Base-by-base conservation (phyloP, 2,113 vertebrate species). In the Trichomycterus rosablanca region DNA sequence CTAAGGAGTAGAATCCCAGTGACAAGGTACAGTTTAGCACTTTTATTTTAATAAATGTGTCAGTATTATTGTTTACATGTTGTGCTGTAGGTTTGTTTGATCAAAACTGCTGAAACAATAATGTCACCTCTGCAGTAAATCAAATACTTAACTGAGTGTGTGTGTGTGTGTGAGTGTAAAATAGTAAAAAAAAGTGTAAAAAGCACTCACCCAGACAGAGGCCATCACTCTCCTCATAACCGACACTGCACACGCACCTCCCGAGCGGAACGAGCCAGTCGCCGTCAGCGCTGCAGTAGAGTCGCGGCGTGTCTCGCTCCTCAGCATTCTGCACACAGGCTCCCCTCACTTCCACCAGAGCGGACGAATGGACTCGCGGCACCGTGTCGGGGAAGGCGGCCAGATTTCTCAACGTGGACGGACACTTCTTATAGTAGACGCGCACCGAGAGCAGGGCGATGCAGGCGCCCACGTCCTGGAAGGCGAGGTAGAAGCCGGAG, bases 181-280 rank as follows among this genome's bases (percentile, higher is more conserved):
- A n/a, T n/a, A n/a, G n/a, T n/a, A n/a, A n/a, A n/a, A n/a, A n/a
- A n/a, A n/a, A n/a, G n/a, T 34, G 7, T 50, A 49, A 68, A 60
- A 51, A 53, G 15, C 18, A 61, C 93, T 95, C 82, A 99, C 96
- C 92, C 1, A 83, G 86, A 68, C 96, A 99, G 76, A 90, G 87
- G n/a, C 89, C 93, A 3, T 95, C 92, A 26, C 81, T 78, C 80
- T 99, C 94, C 81, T 98, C 95, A 15, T 94, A 93, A 4, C 94
- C 94, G 11, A 89, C 78, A 40, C 86, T 95, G 77, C 96, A 99
- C 74, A 99, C 91, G 52, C 96, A 99, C 12, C 88, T 86, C 30
- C 96, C 96, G 43, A 99, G 87, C 15, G 96, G 96, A n/a, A 99
- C 96, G 64, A 99, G 84, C 96, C 96, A 99, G 73, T 97, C 96